phyloP scores from a whole-genome alignment of 2,113 vertebrate genomes.

The Onychostoma macrolepis region DNA sequence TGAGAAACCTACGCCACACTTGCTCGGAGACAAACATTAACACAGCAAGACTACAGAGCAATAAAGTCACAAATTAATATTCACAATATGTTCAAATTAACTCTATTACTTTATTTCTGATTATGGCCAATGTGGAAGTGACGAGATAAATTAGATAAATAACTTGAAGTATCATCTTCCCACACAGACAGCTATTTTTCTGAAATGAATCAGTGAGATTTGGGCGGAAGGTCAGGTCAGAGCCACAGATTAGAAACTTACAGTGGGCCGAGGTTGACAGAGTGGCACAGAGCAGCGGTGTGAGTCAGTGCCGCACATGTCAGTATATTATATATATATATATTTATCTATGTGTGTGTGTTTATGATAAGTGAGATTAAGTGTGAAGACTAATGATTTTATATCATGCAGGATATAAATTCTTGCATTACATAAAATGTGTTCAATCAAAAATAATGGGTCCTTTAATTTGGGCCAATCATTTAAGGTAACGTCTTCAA shows the following conservation, averaged over 20 bases:
- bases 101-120: slow-evolving; percentile 5
- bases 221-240: slow-evolving; percentile 27
- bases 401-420: too few relatives aligned
- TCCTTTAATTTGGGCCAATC: not conserved
- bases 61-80: slow-evolving; percentile 6
- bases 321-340: too few relatives aligned
- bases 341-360: too few relatives aligned
- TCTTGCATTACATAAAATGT: too few relatives aligned
- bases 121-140: not conserved
- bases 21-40: not conserved
- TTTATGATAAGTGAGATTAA: too few relatives aligned
- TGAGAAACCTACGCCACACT: not conserved
- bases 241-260: slow-evolving; percentile 11
- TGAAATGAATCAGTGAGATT: slow-evolving; percentile 34
- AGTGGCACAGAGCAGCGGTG: not conserved
- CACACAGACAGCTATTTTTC: slow-evolving; percentile 14
- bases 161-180: slow-evolving; percentile 13
- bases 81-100: slow-evolving; percentile 22
- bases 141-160: slow-evolving; percentile 24
- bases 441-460: too few relatives aligned
- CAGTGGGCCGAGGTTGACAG: slow-evolving; percentile 24
- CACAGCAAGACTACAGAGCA: not conserved
- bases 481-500: not conserved
- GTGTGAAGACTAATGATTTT: too few relatives aligned
- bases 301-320: not conserved